phyloP scores from a whole-genome alignment of 2,113 vertebrate genomes.

The Hydrolagus affinis region DNA sequence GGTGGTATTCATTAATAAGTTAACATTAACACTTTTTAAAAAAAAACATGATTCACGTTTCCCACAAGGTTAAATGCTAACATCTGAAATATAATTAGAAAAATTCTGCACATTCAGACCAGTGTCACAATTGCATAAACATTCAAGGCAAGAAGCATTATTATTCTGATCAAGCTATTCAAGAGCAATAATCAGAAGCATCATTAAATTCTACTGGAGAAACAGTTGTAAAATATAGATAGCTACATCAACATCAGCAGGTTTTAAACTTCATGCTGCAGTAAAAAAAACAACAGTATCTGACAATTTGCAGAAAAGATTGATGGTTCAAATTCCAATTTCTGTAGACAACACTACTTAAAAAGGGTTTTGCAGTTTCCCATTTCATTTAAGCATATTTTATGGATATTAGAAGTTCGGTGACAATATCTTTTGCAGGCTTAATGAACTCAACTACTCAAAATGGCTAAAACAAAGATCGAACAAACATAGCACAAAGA shows the following conservation, averaged over 20 bases:
- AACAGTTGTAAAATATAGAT: background rate
- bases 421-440: background rate
- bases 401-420: background rate
- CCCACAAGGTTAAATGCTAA: background rate
- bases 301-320: background rate
- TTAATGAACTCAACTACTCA: background rate
- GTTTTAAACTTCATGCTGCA: background rate
- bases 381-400: background rate
- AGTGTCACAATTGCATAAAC: background rate
- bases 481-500: background rate
- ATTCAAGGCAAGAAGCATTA: background rate
- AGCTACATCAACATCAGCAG: background rate
- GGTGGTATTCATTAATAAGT: too few species aligned
- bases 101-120: background rate
- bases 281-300: background rate
- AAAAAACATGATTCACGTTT: background rate
- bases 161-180: background rate
- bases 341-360: background rate
- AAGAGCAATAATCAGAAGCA: background rate
- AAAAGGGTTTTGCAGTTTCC: background rate
- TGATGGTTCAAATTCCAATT: background rate
- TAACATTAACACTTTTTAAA: too few species aligned
- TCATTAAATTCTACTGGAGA: background rate
- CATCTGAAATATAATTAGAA: background rate
- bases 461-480: background rate